Evolutionary conservation across 2,113 vertebrate genomes (phyloP), one percentile per base, ranked within the genome.

Genomic region (Sceloporus undulatus): DNA sequence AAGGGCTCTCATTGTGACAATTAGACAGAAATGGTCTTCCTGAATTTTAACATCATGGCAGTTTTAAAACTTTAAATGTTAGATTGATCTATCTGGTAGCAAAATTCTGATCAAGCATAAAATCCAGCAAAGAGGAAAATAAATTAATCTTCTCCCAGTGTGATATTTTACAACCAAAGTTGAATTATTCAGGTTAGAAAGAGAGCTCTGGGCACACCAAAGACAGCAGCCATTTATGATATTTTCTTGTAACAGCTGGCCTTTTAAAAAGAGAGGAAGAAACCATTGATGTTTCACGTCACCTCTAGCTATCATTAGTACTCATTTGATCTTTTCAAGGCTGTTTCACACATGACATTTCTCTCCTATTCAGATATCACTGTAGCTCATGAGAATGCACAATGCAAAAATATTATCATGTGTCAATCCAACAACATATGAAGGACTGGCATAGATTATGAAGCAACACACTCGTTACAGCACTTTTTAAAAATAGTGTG

Each of bases 231-330:
- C 34, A 62, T 38, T 68, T 34, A 27, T 75, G 48, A 40, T 34
- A 54, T 48, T 89, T 40, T 19, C 83, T 93, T 78, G 25, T 77
- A 83, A 40, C 1, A 52, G 40, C 27, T 81, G 38, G 0, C 0
- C 42, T 70, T 27, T 85, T 70, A 38, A 88, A 66, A 14, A 70
- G 18, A 77, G 8, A 6, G 3, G 52, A 21, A 27, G 13, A 18
- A 10, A 34, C 10, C 48, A 48, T 42, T 59, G 62, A 79, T 9
- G 0, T 70, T 73, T 42, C 38, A 92, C 90, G 74, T 88, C 86
- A 87, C 82, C 56, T 93, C 84, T 89, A 92, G 65, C 29, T 91
- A 81, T 78, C 27, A 90, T 52, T 73, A 66, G 18, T 54, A 71
- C 83, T 93, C 85, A 0, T 85, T 87, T 85, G 7, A 81, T 87